These are phyloP conservation scores for Hypolimnas misippus DNA, from an alignment of 2,888 invertebrate species.

Conservation along the genomic window DNA sequence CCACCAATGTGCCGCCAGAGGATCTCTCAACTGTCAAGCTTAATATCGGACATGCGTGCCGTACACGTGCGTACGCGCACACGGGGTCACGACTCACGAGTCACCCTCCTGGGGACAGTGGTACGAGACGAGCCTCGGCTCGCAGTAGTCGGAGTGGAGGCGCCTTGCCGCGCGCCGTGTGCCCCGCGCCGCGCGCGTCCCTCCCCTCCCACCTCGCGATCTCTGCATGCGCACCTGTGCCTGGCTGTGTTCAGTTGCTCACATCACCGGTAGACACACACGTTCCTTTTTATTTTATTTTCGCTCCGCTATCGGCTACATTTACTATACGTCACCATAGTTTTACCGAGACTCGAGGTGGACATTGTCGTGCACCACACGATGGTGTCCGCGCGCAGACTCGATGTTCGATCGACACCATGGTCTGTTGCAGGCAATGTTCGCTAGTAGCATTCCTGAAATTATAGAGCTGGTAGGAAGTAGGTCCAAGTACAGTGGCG, in stretches of 20 bases:
- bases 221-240: constrained; percentile 82
- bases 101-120: constrained; percentile 52
- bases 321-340: constrained; percentile 75
- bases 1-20: constrained; percentile 73
- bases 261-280: constrained; percentile 83
- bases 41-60: constrained; percentile 52
- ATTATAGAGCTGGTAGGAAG: constrained; percentile 99
- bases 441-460: constrained; percentile 99
- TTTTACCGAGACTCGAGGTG: constrained; percentile 75
- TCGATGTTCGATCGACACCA: constrained; percentile 78
- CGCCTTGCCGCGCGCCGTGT: constrained; percentile 41
- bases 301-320: constrained; percentile 82
- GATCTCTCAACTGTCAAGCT: constrained; percentile 59
- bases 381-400: constrained; percentile 76
- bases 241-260: constrained; percentile 84
- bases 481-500: constrained; percentile 99
- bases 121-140: constrained; percentile 58
- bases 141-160: constrained; percentile 54
- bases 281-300: constrained; percentile 74
- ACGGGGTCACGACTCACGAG: constrained; percentile 16
- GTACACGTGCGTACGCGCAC: constrained; percentile 12
- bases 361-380: constrained; percentile 83
- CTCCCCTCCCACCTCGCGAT: constrained; percentile 78
- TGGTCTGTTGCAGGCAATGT: constrained; percentile 97
- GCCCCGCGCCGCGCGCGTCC: constrained; percentile 57